These are phyloP conservation scores for Aleadryas rufinucha DNA, from an alignment of 2,113 vertebrate species.

Conservation along the genomic window DNA sequence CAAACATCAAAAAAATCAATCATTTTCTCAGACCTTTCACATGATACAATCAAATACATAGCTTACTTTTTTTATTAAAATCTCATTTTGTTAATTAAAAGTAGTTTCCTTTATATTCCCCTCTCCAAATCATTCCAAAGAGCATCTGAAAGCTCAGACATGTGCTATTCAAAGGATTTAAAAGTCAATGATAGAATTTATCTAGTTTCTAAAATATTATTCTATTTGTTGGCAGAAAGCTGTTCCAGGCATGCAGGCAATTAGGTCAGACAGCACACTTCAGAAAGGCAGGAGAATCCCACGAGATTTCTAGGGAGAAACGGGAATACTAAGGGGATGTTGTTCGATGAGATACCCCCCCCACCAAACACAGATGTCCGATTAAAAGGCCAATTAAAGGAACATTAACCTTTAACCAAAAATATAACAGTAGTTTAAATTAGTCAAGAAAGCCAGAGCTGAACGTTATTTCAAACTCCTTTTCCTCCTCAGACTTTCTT, in stretches of 20 bases:
- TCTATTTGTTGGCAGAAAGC: not conserved
- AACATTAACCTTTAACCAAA: conserved; percentile 62
- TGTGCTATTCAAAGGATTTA: not conserved
- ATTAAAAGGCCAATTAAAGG: conserved; percentile 60
- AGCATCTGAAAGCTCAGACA: not conserved
- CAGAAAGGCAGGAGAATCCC: not conserved
- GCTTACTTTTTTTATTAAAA: not conserved
- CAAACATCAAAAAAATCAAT: not conserved
- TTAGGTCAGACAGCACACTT: not conserved
- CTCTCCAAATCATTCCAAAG: not conserved
- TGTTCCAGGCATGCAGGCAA: not conserved
- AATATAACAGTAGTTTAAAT: conserved; percentile 63
- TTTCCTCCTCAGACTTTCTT: conserved; percentile 7
- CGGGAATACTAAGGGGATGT: not conserved
- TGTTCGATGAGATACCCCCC: not conserved
- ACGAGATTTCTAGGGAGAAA: not conserved
- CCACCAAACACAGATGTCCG: conserved; percentile 7
- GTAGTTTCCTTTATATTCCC: no score
- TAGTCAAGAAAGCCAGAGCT: conserved; percentile 28
- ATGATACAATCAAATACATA: not conserved
- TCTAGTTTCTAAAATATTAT: not conserved
- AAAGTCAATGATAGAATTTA: not conserved
- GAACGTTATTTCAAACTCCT: conserved; percentile 59
- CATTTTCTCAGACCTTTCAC: not conserved
- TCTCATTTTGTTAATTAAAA: not conserved